phyloP scores from a whole-genome alignment of 2,113 vertebrate genomes.

The Etheostoma spectabile region DNA sequence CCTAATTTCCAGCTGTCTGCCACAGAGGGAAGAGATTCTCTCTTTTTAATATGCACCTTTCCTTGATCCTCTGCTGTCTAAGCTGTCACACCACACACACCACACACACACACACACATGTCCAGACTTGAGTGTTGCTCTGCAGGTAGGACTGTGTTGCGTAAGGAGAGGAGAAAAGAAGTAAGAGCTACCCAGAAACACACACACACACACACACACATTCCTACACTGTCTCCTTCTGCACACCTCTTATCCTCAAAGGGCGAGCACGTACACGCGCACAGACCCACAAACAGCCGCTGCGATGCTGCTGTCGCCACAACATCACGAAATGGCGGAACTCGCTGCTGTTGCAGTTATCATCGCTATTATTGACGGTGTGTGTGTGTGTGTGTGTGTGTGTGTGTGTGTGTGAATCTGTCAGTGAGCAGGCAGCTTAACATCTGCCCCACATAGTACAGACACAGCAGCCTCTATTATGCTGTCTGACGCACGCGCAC shows the following conservation, averaged over 20 bases:
- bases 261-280: constrained; percentile 22
- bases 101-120: constrained; percentile 14
- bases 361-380: constrained; percentile 40
- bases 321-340: constrained; percentile 83
- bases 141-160: constrained; percentile 80
- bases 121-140: constrained; percentile 72
- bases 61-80: too few species aligned
- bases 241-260: not conserved
- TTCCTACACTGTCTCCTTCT: constrained; percentile 57
- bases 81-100: constrained; percentile 1
- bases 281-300: constrained; percentile 33
- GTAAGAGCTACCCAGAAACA: constrained; percentile 16
- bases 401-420: constrained; percentile 29
- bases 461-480: constrained; percentile 54
- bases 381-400: constrained; percentile 14
- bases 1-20: constrained; percentile 68
- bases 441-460: constrained; percentile 72
- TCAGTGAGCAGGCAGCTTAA: constrained; percentile 58
- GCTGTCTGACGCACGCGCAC: constrained; percentile 51
- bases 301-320: constrained; percentile 69
- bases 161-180: constrained; percentile 56
- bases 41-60: too few species aligned
- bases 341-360: constrained; percentile 67
- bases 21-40: constrained; percentile 33
- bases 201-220: constrained; percentile 40